Percentiles rank a stretch among this genome's conserved stretches.
Evolutionary conservation across 2,797 vertebrate species (phyloP).

Genomic region (Eupleurogrammus muticus): DNA sequence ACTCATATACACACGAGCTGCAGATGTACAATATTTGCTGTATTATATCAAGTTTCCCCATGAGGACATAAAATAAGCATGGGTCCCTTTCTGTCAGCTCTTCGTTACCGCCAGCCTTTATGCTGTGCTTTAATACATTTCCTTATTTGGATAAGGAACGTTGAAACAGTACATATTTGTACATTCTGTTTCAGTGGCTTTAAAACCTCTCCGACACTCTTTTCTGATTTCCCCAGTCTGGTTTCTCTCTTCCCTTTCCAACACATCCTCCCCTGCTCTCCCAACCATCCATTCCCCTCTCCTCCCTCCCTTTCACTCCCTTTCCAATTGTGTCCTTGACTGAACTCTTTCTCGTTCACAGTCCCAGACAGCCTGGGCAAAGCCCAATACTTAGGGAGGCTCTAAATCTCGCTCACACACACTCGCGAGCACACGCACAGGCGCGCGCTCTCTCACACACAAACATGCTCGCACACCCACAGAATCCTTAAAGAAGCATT

Average conservation of each 20-base stretch:
- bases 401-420: conserved; percentile 51
- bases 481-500: conserved; percentile 67
- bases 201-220: conserved; percentile 63
- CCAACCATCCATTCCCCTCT: conserved; percentile 66
- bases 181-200: conserved; percentile 63
- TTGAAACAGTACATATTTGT: conserved; percentile 50
- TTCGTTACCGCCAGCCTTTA: conserved; percentile 33
- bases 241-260: conserved; percentile 67
- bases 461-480: conserved; percentile 50
- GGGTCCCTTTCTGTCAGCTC: conserved; percentile 35
- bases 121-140: conserved; percentile 31
- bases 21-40: conserved; percentile 64
- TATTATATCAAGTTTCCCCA: conserved; percentile 48
- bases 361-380: conserved; percentile 75
- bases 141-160: conserved; percentile 66
- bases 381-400: conserved; percentile 63
- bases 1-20: conserved; percentile 54
- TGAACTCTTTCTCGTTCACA: conserved; percentile 74
- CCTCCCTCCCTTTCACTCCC: conserved; percentile 73
- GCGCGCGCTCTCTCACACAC: no score
- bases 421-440: conserved; percentile 29
- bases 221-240: conserved; percentile 72
- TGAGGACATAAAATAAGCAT: conserved; percentile 42
- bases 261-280: conserved; percentile 57
- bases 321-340: conserved; percentile 77